Evolutionary conservation across 2,113 vertebrate species (phyloP).

Genomic region (Equus przewalskii): DNA sequence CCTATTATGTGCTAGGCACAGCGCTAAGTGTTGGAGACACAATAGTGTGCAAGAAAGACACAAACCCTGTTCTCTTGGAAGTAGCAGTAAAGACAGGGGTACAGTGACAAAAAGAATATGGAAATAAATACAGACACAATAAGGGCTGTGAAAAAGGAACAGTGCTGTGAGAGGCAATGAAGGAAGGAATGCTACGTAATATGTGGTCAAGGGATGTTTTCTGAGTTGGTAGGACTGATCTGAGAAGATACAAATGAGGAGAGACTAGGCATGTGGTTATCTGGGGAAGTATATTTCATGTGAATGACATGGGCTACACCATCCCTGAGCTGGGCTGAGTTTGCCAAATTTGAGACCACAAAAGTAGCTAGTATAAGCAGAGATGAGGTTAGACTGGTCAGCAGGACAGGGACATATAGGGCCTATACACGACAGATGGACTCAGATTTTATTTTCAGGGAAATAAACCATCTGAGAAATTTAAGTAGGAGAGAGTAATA

Average conservation of each 20-base stretch:
- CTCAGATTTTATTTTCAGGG: slow-evolving; percentile 10
- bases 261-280: not conserved
- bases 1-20: not conserved
- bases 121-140: slow-evolving; percentile 11
- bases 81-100: not conserved
- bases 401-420: not conserved
- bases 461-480: not conserved
- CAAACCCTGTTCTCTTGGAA: not conserved
- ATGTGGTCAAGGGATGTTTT: not conserved
- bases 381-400: not conserved
- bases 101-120: not conserved
- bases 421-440: not conserved
- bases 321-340: not conserved
- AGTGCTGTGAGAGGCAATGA: not conserved
- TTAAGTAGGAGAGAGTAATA: not conserved
- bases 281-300: not conserved
- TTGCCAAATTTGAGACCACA: not conserved
- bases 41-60: not conserved
- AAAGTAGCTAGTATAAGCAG: not conserved
- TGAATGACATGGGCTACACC: not conserved
- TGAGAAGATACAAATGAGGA: not conserved
- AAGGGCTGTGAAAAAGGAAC: not conserved
- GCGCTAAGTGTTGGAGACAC: not conserved
- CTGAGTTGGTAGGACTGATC: not conserved
- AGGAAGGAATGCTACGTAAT: not conserved